Base-by-base conservation (phyloP, 2,888 invertebrate species). In the Furcula furcula region DNA sequence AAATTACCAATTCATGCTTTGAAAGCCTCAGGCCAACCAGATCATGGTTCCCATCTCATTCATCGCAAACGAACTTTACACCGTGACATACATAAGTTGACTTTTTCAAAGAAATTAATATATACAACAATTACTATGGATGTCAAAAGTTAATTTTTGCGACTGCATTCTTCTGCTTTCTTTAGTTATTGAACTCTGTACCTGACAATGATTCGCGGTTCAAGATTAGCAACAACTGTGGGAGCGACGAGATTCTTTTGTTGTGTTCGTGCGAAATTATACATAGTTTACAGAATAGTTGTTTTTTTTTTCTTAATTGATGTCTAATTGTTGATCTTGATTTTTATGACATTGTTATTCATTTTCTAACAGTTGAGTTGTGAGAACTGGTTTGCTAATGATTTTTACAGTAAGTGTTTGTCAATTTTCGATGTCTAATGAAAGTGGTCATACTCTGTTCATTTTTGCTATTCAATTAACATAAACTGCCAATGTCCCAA, bases 111-210 rank as follows among this genome's bases (percentile, higher is more conserved):
- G 15, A 10, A n/a, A 15, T 27, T 27, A 15, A 9, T 9, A 15
- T 15, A 15, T 27, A 9, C n/a, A n/a, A n/a, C n/a, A n/a, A n/a
- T 15, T 15, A 27, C 27, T 27, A 27, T 15, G 27, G 15, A 27
- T 15, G 15, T 7, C 9, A 15, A 27, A 27, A 27, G n/a, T 27
- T 27, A 23, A 23, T 23, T 23, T 20, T 13, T 12, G 27, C 15
- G 15, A 27, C 27, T 14, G 9, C 23, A 27, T 27, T 27, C 15
- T 10, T 14, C 7, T 9, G 27, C 27, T 27, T 27, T 27, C 27
- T 15, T 27, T 15, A 27, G 15, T 27, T 15, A 15, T 15, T 15
- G 27, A 27, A 14, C 15, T 7, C 12, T n/a, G 22, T 23, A 7
- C 11, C 9, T 14, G 9, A 27, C 27, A 27, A 27, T 27, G 27